Evolutionary conservation across 2,113 vertebrate species (phyloP), one percentile per base, ranked within the genome.

Genomic region (Rallus limicola): DNA sequence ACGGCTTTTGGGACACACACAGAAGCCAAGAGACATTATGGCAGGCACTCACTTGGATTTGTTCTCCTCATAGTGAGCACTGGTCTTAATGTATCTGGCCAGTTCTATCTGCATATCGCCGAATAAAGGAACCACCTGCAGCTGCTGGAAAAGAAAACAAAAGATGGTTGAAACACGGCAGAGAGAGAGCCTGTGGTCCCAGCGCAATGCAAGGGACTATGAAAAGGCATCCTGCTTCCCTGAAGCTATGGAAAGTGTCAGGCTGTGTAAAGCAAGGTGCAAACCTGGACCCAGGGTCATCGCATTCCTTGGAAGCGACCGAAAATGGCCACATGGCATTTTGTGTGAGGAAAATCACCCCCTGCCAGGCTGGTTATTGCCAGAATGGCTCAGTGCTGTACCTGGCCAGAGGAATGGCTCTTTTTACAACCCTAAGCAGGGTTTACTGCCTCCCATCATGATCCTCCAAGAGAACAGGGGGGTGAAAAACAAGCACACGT

Each of bases 101-200:
- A 99, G 97, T 97, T 99, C 99, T 90, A 99, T 99, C 98, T 99
- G 99, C 99, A 99, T 99, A 98, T 99, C 99, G 95, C 99, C 99
- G 97, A 99, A 99, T 88, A 99, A 98, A 26, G 99, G 99, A 76
- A 99, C 99, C 96, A 99, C 99, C 97, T 99, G 99, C 96, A 99
- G 98, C 99, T 99, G 98, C 98, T 98, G 97, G 97, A 97, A 98
- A 97, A 97, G 98, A 97, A 97, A 97, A 97, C 97, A 97, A 92
- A 93, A 97, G 85, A 96, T 86, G 86, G 84, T 97, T 97, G 96
- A 91, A 96, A 97, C 36, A 72, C 2, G 6, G 92, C 5, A 33
- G 36, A 96, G 82, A 83, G 87, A 46, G 50, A 44, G 59, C 33
- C 81, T 4, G 34, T 77, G 84, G 85, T 36, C 70, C 63, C 86